These are phyloP conservation scores for Apis mellifera DNA, from an alignment of 1,140 invertebrate genomes.

Conservation along the genomic window DNA sequence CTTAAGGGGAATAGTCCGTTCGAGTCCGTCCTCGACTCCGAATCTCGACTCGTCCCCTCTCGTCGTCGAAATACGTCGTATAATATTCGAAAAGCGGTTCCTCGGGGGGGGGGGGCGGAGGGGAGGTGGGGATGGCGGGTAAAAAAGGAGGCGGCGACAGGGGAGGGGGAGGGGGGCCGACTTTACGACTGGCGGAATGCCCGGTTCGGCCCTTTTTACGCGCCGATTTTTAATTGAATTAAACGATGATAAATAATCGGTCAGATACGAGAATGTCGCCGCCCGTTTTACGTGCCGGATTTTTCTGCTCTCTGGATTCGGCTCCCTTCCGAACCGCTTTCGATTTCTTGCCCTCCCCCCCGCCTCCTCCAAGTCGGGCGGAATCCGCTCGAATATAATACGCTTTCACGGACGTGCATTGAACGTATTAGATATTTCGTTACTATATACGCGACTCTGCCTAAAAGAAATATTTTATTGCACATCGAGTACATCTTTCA, in stretches of 20 bases:
- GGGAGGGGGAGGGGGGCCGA: too few relatives aligned
- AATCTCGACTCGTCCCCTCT: neutral
- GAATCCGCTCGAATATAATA: neutral
- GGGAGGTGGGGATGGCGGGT: neutral
- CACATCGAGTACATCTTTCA: too few relatives aligned
- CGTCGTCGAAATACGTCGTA: constrained; percentile 27
- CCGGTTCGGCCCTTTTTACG: constrained; percentile 42
- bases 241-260: constrained; percentile 52
- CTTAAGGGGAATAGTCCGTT: neutral
- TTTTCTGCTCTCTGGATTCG: constrained; percentile 40
- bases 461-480: too few relatives aligned
- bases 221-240: constrained; percentile 53
- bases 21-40: too few relatives aligned
- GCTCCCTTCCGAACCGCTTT: neutral
- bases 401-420: neutral
- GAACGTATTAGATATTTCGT: too few relatives aligned
- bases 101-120: neutral
- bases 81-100: constrained; percentile 32
- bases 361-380: neutral
- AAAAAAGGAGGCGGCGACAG: constrained; percentile 9
- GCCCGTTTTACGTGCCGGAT: constrained; percentile 12
- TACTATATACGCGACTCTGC: too few relatives aligned
- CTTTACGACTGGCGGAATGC: constrained; percentile 48
- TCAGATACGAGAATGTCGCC: constrained; percentile 29
- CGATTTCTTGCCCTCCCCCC: neutral